Conservation (phyloP, 2,797 vertebrate genomes). For the Cossypha caffra region DNA sequence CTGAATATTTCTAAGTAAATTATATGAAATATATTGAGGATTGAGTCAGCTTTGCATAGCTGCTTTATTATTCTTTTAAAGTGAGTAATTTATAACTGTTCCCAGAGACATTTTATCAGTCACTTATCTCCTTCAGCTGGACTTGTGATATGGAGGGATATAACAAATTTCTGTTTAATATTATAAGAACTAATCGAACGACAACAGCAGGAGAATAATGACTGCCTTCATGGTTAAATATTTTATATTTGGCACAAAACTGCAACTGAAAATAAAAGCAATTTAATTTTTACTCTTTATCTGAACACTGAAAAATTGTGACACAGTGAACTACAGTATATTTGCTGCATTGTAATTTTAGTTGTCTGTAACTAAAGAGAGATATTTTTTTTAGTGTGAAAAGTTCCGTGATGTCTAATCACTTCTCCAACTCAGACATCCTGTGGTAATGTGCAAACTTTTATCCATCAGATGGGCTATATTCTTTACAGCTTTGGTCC, state of each 20-base stretch:
- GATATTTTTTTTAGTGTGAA: background rate
- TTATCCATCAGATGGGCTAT: background rate
- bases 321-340: background rate
- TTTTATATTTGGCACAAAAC: constrained; percentile 74
- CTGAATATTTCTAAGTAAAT: constrained; percentile 66
- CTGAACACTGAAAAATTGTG: constrained; percentile 62
- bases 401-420: background rate
- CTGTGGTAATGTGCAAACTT: background rate
- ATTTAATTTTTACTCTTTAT: constrained; percentile 75
- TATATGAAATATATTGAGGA: constrained; percentile 49
- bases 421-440: background rate
- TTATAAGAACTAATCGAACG: constrained; percentile 83
- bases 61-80: constrained; percentile 75
- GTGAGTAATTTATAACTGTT: constrained; percentile 80
- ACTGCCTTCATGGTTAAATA: constrained; percentile 75
- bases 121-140: constrained; percentile 82
- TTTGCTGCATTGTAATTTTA: constrained; percentile 55
- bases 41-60: constrained; percentile 49
- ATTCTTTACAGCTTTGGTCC: background rate
- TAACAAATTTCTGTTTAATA: constrained; percentile 80
- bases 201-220: constrained; percentile 80
- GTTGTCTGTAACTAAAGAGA: constrained; percentile 21
- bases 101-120: constrained; percentile 81
- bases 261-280: constrained; percentile 60
- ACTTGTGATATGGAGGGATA: constrained; percentile 76